These are phyloP conservation scores for Enteromius viviparus DNA, from an alignment of 2,797 vertebrate genomes.

Conservation along the genomic window DNA sequence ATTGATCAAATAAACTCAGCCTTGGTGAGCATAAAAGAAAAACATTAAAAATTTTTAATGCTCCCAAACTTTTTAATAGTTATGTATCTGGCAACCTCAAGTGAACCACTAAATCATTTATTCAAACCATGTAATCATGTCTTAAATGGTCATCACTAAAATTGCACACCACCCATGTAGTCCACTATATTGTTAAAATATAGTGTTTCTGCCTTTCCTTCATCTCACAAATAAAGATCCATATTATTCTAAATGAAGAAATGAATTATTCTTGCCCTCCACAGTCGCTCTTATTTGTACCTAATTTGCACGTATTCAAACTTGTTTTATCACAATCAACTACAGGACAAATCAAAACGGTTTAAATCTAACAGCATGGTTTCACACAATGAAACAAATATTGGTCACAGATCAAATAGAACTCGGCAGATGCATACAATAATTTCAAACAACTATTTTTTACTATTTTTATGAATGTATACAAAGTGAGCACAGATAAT, in stretches of 20 bases:
- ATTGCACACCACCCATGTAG: background rate
- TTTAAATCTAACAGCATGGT: background rate
- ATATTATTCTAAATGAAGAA: background rate
- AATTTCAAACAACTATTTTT: background rate
- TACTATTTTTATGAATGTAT: background rate
- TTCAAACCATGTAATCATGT: background rate
- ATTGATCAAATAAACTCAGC: background rate
- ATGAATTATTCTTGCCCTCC: background rate
- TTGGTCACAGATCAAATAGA: background rate
- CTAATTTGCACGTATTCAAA: background rate
- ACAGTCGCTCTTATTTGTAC: background rate
- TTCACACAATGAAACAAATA: background rate
- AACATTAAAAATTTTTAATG: background rate
- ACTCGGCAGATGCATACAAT: background rate
- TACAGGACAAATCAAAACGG: background rate
- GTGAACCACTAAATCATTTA: background rate
- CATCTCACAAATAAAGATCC: background rate
- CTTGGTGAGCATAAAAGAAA: background rate
- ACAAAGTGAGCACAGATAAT: background rate
- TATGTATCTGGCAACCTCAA: background rate
- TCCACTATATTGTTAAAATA: background rate
- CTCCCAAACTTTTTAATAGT: background rate
- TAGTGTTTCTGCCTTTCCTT: background rate
- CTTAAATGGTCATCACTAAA: background rate
- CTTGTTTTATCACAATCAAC: background rate